Conservation (phyloP, 1,140 invertebrate genomes). For the Thaumatotibia leucotreta region DNA sequence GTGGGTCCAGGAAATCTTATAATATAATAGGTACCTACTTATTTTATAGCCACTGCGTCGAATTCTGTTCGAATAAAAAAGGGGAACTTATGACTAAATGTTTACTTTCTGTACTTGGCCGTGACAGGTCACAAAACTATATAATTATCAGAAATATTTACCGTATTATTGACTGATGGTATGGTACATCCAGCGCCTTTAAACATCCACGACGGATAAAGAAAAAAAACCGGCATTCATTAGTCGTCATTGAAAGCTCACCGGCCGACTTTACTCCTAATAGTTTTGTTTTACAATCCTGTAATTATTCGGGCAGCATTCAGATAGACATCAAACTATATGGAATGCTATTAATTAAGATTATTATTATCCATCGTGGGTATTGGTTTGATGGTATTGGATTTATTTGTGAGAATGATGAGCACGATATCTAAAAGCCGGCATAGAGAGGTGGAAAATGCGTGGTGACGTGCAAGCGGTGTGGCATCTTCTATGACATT, state of each 20-base stretch:
- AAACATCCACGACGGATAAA: slow-evolving; percentile 20
- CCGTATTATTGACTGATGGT: too few relatives aligned
- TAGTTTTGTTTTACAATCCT: slow-evolving; percentile 41
- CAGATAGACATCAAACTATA: slow-evolving; percentile 8
- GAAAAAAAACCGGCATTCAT: slow-evolving; percentile 49
- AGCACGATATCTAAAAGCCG: neutral
- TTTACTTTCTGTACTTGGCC: too few relatives aligned
- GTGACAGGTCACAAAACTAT: too few relatives aligned
- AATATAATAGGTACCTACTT: too few relatives aligned
- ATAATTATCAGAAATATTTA: too few relatives aligned
- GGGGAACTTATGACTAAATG: too few relatives aligned
- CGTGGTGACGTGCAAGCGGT: too few relatives aligned
- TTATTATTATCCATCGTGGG: neutral
- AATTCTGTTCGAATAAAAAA: too few relatives aligned
- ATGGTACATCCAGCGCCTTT: slow-evolving; percentile 16
- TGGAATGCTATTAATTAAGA: slow-evolving; percentile 13
- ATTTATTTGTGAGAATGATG: neutral
- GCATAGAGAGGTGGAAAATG: too few relatives aligned
- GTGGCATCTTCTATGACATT: too few relatives aligned
- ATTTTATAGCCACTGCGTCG: too few relatives aligned
- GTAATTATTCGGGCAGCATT: slow-evolving; percentile 31
- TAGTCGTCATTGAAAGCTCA: slow-evolving; percentile 64
- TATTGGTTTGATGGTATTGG: neutral
- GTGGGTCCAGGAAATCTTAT: too few relatives aligned
- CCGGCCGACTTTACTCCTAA: slow-evolving; percentile 35